These are phyloP conservation scores for Ctenopoma multispine DNA, from an alignment of 2,797 vertebrate genomes.

Conservation along the genomic window DNA sequence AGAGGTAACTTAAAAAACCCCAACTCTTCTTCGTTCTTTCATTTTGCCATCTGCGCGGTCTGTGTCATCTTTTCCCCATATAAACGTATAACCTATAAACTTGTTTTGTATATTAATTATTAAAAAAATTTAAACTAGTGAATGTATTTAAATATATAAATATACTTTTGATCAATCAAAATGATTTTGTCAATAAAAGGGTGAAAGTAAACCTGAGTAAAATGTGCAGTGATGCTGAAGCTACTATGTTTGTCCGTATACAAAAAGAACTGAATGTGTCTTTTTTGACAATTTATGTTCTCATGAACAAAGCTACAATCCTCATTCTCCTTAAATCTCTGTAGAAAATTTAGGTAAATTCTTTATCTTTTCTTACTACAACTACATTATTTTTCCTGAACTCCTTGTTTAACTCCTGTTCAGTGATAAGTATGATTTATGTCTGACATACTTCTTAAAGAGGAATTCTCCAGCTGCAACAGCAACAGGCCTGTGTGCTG, in stretches of 20 bases:
- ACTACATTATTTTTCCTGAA: background rate
- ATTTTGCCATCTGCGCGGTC: too few species aligned
- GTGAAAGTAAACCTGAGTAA: background rate
- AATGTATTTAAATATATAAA: too few species aligned
- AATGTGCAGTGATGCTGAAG: background rate
- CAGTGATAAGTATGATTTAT: background rate
- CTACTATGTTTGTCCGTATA: too few species aligned
- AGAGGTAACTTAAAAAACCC: too few species aligned
- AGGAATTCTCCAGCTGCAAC: constrained; percentile 98
- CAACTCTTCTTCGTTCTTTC: too few species aligned
- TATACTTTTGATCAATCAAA: too few species aligned
- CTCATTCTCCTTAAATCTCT: background rate
- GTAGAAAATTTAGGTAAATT: background rate
- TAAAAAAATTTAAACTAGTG: too few species aligned
- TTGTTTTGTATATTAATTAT: too few species aligned
- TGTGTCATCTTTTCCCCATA: too few species aligned
- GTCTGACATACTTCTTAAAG: constrained; percentile 93
- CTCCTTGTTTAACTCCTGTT: background rate
- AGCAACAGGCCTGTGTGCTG: constrained; percentile 96
- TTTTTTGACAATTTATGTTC: background rate
- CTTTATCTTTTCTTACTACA: background rate
- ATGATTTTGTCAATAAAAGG: too few species aligned
- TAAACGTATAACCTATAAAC: too few species aligned
- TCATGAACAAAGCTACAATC: background rate
- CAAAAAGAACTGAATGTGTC: background rate